Evolutionary conservation across 2,797 vertebrate genomes (phyloP).

Genomic region (Myotis daubentonii): DNA sequence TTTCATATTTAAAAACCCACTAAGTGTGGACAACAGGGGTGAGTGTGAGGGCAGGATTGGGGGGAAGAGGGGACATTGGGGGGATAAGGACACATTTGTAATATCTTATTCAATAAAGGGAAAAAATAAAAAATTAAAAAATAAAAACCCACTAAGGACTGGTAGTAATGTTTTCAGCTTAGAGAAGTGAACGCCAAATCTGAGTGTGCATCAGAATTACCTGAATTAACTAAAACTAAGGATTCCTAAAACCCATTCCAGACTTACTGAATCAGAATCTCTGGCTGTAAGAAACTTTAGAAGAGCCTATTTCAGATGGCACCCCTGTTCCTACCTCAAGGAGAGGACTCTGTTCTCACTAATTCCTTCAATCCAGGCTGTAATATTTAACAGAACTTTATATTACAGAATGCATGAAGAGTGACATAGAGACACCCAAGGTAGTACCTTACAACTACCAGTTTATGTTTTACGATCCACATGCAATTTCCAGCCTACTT

Average conservation of each 20-base stretch:
- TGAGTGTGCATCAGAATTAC: not conserved
- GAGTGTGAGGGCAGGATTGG: too few relatives aligned
- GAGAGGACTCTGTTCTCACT: not conserved
- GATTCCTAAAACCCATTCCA: not conserved
- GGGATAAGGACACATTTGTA: too few relatives aligned
- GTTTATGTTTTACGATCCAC: not conserved
- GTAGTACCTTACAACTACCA: not conserved
- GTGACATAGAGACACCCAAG: not conserved
- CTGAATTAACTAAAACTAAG: slow-evolving; percentile 1
- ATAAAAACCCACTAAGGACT: not conserved
- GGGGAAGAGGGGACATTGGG: too few relatives aligned
- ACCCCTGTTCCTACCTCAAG: not conserved
- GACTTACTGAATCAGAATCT: slow-evolving; percentile 1
- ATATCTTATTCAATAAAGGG: too few relatives aligned
- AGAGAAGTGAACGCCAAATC: not conserved
- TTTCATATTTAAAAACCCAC: not conserved
- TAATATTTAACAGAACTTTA: slow-evolving; percentile 1
- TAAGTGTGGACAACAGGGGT: not conserved
- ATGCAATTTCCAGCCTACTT: slow-evolving; percentile 1
- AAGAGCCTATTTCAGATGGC: not conserved
- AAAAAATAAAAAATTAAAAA: too few relatives aligned
- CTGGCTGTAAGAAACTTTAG: not conserved
- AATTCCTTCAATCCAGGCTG: not conserved
- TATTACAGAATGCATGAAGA: not conserved
- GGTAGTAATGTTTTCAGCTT: not conserved